Conservation (phyloP, 2,797 vertebrate species). For the Chloroceryle amazona region DNA sequence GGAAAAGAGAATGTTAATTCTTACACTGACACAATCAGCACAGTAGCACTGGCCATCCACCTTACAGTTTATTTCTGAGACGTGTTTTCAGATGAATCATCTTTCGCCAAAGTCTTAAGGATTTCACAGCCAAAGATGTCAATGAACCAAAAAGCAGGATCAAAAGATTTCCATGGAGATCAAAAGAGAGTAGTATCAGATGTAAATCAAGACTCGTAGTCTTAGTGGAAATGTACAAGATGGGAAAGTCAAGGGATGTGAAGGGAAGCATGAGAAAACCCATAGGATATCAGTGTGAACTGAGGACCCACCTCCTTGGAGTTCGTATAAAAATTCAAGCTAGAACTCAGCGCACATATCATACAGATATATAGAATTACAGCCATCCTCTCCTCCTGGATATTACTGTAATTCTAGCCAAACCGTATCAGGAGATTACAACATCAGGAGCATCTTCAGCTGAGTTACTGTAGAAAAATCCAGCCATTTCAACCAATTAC, state of each 20-base stretch:
- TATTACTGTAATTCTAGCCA: background rate
- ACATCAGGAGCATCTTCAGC: background rate
- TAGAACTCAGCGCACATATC: background rate
- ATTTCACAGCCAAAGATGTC: background rate
- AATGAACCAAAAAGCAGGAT: background rate
- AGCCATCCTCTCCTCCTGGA: background rate
- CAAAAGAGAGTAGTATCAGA: background rate
- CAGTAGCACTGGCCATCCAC: background rate
- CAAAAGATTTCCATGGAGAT: background rate
- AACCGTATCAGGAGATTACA: background rate
- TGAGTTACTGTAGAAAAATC: background rate
- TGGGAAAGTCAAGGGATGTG: background rate
- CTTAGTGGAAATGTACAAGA: background rate
- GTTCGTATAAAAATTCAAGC: background rate
- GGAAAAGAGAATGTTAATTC: background rate
- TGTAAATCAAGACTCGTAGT: background rate
- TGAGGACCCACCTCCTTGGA: background rate
- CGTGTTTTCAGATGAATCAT: background rate
- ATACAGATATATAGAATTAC: background rate
- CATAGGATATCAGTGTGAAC: background rate
- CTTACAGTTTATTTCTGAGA: background rate
- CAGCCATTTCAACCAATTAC: background rate
- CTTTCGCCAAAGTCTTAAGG: background rate
- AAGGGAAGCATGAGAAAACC: background rate
- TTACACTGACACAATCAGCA: background rate